Percentiles rank a stretch among this genome's conserved stretches.
phyloP scores from a whole-genome alignment of 1,140 invertebrate genomes.

The Yoshiicerus persimilis region DNA sequence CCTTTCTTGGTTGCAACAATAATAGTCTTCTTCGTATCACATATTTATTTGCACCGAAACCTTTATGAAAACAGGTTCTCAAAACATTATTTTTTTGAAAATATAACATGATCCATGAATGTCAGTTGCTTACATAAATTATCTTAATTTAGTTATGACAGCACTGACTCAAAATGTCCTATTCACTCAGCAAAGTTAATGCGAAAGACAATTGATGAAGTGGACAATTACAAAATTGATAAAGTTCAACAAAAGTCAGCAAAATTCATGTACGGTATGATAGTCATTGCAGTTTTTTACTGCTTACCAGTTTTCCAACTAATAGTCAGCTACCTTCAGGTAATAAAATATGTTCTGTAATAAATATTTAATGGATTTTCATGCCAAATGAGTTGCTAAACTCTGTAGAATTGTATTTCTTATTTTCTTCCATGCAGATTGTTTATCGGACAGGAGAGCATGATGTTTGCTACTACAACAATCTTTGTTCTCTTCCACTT shows the following conservation, averaged over 20 bases:
- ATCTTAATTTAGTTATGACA: not conserved
- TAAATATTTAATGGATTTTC: not conserved
- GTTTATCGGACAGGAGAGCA: constrained; percentile 80
- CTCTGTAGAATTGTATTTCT: not conserved
- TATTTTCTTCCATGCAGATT: constrained; percentile 57
- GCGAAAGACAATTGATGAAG: not conserved
- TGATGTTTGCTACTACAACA: constrained; percentile 92
- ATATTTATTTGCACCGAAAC: not conserved
- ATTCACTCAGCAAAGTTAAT: not conserved
- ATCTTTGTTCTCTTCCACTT: constrained; percentile 79
- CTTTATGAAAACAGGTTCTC: not conserved
- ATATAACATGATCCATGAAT: not conserved
- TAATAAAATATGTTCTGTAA: not conserved
- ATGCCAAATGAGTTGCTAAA: not conserved
- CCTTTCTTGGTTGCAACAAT: not conserved
- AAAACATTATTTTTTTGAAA: not conserved
- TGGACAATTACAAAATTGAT: not conserved
- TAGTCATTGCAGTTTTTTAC: constrained; percentile 39
- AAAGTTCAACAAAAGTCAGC: constrained; percentile 24
- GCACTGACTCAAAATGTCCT: not conserved
- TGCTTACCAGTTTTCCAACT: constrained; percentile 46
- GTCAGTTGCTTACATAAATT: not conserved
- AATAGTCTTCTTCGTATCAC: not conserved
- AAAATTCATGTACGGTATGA: constrained; percentile 30
- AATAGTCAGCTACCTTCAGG: constrained; percentile 40